A percentile compares a stretch with the other conserved stretches of the same genome.
Evolutionary conservation across 2,797 vertebrate genomes (phyloP).

Genomic region (Acanthiza pusilla): DNA sequence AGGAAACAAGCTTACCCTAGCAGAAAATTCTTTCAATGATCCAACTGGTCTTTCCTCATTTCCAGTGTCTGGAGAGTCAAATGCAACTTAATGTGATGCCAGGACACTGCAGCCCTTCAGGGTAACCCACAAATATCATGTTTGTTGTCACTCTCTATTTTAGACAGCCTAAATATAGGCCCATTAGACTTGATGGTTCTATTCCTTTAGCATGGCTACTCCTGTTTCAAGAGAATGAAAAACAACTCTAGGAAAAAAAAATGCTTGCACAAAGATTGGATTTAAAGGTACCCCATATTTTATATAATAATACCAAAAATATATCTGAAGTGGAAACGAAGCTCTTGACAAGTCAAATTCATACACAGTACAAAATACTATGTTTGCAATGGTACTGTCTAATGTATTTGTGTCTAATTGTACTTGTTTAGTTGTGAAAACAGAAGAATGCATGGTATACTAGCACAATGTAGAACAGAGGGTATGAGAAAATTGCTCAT

Average conservation of each 20-base stretch:
- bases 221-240: background rate
- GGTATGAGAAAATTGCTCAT: background rate
- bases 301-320: background rate
- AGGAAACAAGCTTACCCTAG: background rate
- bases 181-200: background rate
- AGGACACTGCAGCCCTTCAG: background rate
- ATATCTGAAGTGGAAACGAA: background rate
- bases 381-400: background rate
- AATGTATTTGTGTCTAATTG: background rate
- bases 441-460: background rate
- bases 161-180: slow-evolving; percentile 41
- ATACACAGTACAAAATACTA: background rate
- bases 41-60: background rate
- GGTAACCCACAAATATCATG: background rate
- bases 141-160: slow-evolving; percentile 19
- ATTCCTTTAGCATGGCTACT: background rate
- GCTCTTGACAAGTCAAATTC: background rate
- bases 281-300: background rate
- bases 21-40: background rate
- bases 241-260: background rate
- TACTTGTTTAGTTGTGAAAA: background rate
- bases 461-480: background rate
- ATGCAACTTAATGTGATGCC: background rate
- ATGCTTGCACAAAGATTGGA: background rate
- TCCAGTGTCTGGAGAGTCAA: background rate